Evolutionary conservation across 2,113 vertebrate genomes (phyloP), one percentile per base, ranked within the genome.

Genomic region (Pelodiscus sinensis): DNA sequence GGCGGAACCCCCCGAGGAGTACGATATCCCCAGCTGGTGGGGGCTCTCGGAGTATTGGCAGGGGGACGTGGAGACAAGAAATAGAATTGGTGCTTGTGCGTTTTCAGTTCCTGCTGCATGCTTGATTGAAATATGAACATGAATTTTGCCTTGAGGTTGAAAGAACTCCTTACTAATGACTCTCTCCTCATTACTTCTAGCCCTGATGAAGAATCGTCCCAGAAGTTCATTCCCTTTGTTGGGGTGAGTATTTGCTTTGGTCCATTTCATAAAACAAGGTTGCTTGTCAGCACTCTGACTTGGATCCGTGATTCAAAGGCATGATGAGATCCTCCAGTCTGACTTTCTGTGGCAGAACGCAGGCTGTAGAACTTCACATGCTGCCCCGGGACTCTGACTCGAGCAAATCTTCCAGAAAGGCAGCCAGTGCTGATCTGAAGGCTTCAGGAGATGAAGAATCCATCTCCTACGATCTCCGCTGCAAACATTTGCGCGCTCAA

Each of bases 201-300:
- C 98, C 99, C 99, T 12, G 99, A 99, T 0, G 99, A 99, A 97
- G 99, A 99, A 92, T 99, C 99, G 2, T 99, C 99, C 6, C 99
- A 99, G 98, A 99, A 99, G 93, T 99, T 99, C 97, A 99, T 99
- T 96, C 99, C 99, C 38, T 99, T 99, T 78, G 98, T 99, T 0
- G 99, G 99, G 96, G 99, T 99, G 97, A 98, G 99, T 98, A 77
- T 82, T 38, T 12, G 2, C 2, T 2, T 6, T 2, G 58, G 62
- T 21, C 5, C 0, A 1, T 6, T 79, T 3, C 2, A 22, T 27
- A 77, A 16, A 9, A 9, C 31, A 27, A 73, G 8, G 27, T 92
- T 94, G n/a, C 79, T 50, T 77, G 8, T 77, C 24, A 27, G 29
- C 3, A n/a, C 78, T 27, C 1, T 31, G 73, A 4, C 1, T 21